Evolutionary conservation across 2,888 invertebrate species (phyloP), one percentile per base, ranked within the genome.

Genomic region (Chloroclysta siterata): DNA sequence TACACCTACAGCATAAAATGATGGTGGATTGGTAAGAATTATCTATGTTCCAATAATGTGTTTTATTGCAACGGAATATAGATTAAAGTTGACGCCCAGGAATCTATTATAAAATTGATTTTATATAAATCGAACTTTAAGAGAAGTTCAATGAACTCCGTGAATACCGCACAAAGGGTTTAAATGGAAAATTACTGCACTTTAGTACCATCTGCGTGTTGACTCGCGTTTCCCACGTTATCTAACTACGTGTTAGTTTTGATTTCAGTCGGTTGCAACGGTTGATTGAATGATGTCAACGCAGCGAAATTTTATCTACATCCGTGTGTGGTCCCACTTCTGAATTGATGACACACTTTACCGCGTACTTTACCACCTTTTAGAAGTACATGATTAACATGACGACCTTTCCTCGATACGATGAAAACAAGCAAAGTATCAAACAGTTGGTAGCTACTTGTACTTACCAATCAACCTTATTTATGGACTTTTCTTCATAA

Each of bases 221-320:
- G 11, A 50, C 17, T 63, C 46, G 60, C n/a, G 55, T 66, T 69
- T 69, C 63, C 61, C 69, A 72, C 67, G 62, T 65, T 63, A 59
- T 63, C 63, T 55, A 56, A 14, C 11, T 54, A 59, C 29, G 53
- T 66, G 55, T 53, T 57, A 48, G 60, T 51, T 67, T 64, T 48
- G 58, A 57, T 56, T 65, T 65, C 50, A 52, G 47, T 39, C 54
- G 44, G 55, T 68, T 72, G 73, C 69, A 75, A 72, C 63, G 41
- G 22, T 70, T 78, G 70, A 48, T 53, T 56, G 78, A 77, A 79
- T 86, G 83, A 85, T 85, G 87, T 86, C 84, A 86, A 87, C 80
- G 77, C 75, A 74, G 81, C 81, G 82, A 87, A 87, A 87, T 85
- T 81, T 84, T 88, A 89, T 88, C 87, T 85, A 80, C 84, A 88